phyloP scores from a whole-genome alignment of 2,113 vertebrate genomes.

The Aegithalos caudatus region DNA sequence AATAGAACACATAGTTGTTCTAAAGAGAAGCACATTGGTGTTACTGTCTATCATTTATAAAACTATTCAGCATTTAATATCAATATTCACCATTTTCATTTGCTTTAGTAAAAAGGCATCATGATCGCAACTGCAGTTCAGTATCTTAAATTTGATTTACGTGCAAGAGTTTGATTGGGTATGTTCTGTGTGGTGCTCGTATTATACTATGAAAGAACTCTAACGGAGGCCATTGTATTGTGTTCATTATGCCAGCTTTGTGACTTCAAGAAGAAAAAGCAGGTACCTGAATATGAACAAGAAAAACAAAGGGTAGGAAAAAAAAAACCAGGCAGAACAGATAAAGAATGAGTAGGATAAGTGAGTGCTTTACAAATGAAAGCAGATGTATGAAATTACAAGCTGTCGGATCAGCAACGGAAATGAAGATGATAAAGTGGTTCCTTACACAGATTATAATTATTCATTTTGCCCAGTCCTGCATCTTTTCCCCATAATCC shows the following conservation, averaged over 20 bases:
- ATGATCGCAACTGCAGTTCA: background rate
- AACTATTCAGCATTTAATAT: background rate
- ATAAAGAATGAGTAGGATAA: slow-evolving; percentile 76
- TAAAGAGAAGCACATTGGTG: background rate
- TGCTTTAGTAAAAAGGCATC: slow-evolving; percentile 25
- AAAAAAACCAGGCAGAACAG: slow-evolving; percentile 59
- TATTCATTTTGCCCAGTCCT: slow-evolving; percentile 83
- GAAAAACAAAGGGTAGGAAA: slow-evolving; percentile 69
- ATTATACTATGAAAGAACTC: slow-evolving; percentile 46
- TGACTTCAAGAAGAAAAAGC: slow-evolving; percentile 59
- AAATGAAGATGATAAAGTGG: slow-evolving; percentile 90
- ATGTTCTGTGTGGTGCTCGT: background rate
- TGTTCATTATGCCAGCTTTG: slow-evolving; percentile 49
- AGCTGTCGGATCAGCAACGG: slow-evolving; percentile 89
- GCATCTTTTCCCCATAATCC: slow-evolving; percentile 70
- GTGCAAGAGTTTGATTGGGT: background rate
- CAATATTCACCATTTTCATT: slow-evolving; percentile 30
- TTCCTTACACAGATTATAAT: slow-evolving; percentile 86
- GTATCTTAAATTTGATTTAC: slow-evolving; percentile 41
- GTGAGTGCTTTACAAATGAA: slow-evolving; percentile 92
- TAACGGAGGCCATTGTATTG: slow-evolving; percentile 14
- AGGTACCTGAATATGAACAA: slow-evolving; percentile 63
- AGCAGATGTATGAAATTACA: slow-evolving; percentile 97
- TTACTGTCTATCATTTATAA: background rate
- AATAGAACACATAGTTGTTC: background rate